These are phyloP conservation scores for Macrotrachela quadricornifera DNA, from an alignment of 1,140 invertebrate genomes.

Conservation along the genomic window DNA sequence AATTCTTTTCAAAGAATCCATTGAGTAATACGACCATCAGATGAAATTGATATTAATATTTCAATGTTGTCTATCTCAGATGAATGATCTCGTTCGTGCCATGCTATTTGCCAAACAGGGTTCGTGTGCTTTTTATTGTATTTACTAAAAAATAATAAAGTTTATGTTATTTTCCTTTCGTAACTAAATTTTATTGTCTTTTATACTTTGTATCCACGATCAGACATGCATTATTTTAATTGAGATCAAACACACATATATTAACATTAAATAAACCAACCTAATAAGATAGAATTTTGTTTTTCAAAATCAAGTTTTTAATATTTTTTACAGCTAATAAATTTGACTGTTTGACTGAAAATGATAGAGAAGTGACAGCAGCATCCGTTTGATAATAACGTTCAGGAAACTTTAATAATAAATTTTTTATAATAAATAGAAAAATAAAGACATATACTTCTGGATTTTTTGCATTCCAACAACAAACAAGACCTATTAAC, in stretches of 20 bases:
- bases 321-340: conserved; percentile 16
- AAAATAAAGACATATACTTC: conserved; percentile 12
- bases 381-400: conserved; percentile 19
- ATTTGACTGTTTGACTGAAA: conserved; percentile 23
- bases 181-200: neutral
- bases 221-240: conserved; percentile 17
- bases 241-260: conserved; percentile 28
- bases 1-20: conserved; percentile 31
- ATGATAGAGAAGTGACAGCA: conserved; percentile 27
- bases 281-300: too few relatives aligned
- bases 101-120: conserved; percentile 27
- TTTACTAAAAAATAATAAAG: conserved; percentile 5
- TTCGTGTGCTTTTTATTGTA: conserved; percentile 22
- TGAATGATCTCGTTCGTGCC: conserved; percentile 26
- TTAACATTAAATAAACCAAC: conserved; percentile 28
- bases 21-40: conserved; percentile 23
- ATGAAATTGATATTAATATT: conserved; percentile 25
- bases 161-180: too few relatives aligned
- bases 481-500: conserved; percentile 20
- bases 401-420: conserved; percentile 16
- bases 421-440: too few relatives aligned
- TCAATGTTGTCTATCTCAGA: conserved; percentile 2
- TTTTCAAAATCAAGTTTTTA: too few relatives aligned
- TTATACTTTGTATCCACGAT: conserved; percentile 18
- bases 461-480: conserved; percentile 31